Evolutionary conservation across 2,888 invertebrate genomes (phyloP), one percentile per base, ranked within the genome.

Genomic region (Netelia melanura): DNA sequence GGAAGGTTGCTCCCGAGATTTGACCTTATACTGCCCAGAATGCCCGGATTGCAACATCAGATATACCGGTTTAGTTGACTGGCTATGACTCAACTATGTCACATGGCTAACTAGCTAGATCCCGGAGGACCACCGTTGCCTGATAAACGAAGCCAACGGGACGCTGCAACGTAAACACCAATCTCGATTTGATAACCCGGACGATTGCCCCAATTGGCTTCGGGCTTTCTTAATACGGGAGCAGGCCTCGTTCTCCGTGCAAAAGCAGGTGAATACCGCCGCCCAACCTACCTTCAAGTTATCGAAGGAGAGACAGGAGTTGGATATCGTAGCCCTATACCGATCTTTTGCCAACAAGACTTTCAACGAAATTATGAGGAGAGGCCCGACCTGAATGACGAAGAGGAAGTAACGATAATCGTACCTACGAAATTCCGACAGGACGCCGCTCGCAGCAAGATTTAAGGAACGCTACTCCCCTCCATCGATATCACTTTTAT

Each of bases 171-270:
- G 54, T 14, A 70, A 52, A 30, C 0, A 6, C 0, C 48, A 17
- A 23, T 52, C 11, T 2, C 44, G n/a, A 3, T 54, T 54, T 14
- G 56, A 11, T 21, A 48, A 85, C 9, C 44, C 65, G 1, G n/a
- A 9, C 10, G 77, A 81, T 8, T 64, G 61, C 52, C 61, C 76
- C 3, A 81, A 81, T 54, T 48, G 43, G 0, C 48, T 70, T 0
- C 65, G 77, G 1, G 14, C 52, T 0, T 81, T 77, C 38, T 52
- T 81, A 1, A 61, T 86, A 2, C 25, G 77, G 17, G 85, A 86
- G 54, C 80, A 86, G 23, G 81, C 74, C 0, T 68, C 81, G 3
- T 10, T 9, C 21, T 0, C 48, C 0, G 25, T 1, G 6, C 9
- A 44, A 44, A 21, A 68, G 52, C 14, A 0, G 48, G 0, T 3